Evolutionary conservation across 1,140 invertebrate genomes (phyloP).

Genomic region (Drosophila novamexicana): DNA sequence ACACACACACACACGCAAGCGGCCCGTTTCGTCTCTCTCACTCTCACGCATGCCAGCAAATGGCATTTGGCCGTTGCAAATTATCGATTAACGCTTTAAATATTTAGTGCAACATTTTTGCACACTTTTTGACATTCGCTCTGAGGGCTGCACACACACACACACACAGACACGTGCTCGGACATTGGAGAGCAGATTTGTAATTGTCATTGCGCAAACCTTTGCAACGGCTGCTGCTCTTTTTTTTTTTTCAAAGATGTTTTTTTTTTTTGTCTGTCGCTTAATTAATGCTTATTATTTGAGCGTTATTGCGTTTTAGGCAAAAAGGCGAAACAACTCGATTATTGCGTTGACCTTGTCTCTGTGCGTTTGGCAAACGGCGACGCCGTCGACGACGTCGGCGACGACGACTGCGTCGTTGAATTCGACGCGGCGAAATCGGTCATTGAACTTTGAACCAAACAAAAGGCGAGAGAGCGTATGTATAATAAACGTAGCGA

Average conservation of each 20-base stretch:
- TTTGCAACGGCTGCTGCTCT: no score
- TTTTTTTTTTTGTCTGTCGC: background rate
- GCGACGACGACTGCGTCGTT: constrained; percentile 40
- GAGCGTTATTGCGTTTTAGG: constrained; percentile 35
- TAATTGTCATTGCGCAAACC: background rate
- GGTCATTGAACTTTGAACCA: constrained; percentile 82
- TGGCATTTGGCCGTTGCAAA: constrained; percentile 1
- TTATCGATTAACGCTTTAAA: constrained; percentile 9
- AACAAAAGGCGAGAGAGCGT: constrained; percentile 28
- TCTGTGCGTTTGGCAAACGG: constrained; percentile 14
- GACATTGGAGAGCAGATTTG: background rate
- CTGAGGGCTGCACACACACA: background rate
- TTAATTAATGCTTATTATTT: constrained; percentile 48
- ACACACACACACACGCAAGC: constrained; percentile 24
- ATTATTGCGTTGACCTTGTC: constrained; percentile 48
- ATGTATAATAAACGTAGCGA: constrained; percentile 54
- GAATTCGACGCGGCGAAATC: constrained; percentile 66
- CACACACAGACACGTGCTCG: background rate
- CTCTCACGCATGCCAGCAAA: background rate
- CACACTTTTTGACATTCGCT: background rate
- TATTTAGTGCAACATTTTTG: constrained; percentile 4
- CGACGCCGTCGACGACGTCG: constrained; percentile 28
- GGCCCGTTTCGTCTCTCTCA: background rate
- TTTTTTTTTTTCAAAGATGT: background rate
- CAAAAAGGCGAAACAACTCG: constrained; percentile 23